Evolutionary conservation across 2,113 vertebrate species (phyloP).

Genomic region (Etia nguti): DNA sequence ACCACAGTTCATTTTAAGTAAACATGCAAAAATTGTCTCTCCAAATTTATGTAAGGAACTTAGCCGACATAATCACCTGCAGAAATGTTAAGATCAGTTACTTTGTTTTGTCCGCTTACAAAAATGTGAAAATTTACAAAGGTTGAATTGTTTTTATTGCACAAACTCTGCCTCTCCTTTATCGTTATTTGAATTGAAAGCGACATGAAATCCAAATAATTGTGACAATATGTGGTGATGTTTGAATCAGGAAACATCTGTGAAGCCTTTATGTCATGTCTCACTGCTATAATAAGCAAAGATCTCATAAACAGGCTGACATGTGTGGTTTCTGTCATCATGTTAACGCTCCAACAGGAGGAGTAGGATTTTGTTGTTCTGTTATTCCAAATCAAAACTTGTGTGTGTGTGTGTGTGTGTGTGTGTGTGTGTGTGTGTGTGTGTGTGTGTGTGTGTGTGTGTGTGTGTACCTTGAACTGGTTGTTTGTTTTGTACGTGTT

Average conservation of each 20-base stretch:
- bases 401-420: neutral
- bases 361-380: neutral
- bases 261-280: neutral
- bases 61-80: neutral
- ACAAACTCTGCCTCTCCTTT: neutral
- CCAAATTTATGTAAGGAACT: fast-evolving
- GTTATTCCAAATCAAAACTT: constrained; percentile 12
- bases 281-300: neutral
- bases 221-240: neutral
- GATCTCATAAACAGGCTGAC: neutral
- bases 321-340: neutral
- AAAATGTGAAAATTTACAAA: neutral
- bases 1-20: neutral
- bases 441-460: neutral
- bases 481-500: neutral
- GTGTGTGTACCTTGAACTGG: neutral
- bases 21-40: neutral
- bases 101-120: fast-evolving
- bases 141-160: neutral
- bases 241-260: neutral
- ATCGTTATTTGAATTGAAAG: neutral
- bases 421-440: neutral
- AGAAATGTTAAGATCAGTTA: neutral
- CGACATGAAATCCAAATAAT: neutral
- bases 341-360: neutral